Conservation (phyloP, 2,797 vertebrate species). For the Neosilurus mollespiculum region DNA sequence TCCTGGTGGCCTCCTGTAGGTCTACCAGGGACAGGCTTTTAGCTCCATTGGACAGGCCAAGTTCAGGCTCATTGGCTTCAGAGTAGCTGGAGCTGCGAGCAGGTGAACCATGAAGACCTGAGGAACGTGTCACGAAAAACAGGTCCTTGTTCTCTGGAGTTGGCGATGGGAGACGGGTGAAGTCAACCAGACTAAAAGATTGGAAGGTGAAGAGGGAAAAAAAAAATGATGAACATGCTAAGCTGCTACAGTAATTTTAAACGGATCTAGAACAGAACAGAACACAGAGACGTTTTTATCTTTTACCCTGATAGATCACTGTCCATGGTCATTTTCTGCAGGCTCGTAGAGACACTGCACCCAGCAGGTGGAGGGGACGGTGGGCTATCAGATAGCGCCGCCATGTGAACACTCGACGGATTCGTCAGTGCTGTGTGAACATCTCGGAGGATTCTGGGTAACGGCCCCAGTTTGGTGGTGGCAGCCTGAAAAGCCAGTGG, state of each 20-base stretch:
- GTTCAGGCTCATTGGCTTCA: conserved; percentile 93
- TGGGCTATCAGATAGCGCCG: conserved; percentile 73
- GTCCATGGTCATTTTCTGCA: conserved; percentile 98
- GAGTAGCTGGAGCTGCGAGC: conserved; percentile 98
- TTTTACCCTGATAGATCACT: conserved; percentile 92
- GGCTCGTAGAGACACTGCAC: conserved; percentile 86
- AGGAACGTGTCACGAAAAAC: conserved; percentile 97
- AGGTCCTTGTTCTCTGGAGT: conserved; percentile 99
- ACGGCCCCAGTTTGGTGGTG: conserved; percentile 87
- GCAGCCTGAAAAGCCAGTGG: conserved; percentile 70
- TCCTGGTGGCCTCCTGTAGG: conserved; percentile 87
- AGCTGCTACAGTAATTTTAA: background rate
- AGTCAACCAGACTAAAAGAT: conserved; percentile 90
- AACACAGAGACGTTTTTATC: background rate
- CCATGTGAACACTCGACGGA: conserved; percentile 80
- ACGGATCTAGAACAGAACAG: background rate
- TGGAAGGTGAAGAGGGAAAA: conserved; percentile 16
- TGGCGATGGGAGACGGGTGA: conserved; percentile 96
- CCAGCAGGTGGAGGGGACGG: conserved; percentile 78
- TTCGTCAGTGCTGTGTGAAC: conserved; percentile 87
- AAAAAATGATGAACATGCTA: background rate
- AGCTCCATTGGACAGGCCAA: conserved; percentile 91
- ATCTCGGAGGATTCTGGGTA: conserved; percentile 92
- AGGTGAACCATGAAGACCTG: conserved; percentile 93
- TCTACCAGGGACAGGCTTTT: conserved; percentile 99